These are phyloP conservation scores for Petrosia ficiformis DNA, from an alignment of 37 sponge, comb jelly and placozoan genomes.

Conservation along the genomic window DNA sequence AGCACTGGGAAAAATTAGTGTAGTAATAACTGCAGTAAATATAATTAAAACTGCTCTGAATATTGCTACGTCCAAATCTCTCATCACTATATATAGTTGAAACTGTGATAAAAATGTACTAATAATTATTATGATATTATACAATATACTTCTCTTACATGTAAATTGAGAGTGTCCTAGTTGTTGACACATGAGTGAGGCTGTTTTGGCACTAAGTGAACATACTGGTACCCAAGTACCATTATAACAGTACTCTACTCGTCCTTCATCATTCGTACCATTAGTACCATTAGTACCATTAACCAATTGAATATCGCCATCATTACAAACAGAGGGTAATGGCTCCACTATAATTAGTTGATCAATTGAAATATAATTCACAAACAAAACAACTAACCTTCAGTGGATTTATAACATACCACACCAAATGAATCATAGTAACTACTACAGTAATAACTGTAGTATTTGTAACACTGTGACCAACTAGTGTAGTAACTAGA, in stretches of 20 bases:
- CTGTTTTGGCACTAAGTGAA: not conserved
- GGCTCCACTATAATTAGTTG: no score
- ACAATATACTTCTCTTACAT: not conserved
- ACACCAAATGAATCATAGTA: not conserved
- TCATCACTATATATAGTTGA: not conserved
- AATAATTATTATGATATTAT: not conserved
- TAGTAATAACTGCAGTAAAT: not conserved
- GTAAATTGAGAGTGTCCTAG: not conserved
- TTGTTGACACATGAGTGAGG: not conserved
- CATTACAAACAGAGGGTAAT: no score
- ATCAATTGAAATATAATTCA: not conserved
- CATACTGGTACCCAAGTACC: not conserved
- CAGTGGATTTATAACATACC: no score
- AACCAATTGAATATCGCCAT: no score
- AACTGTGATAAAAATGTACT: not conserved
- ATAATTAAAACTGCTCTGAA: not conserved
- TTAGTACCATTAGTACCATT: not conserved
- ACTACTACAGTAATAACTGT: not conserved
- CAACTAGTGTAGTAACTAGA: not conserved
- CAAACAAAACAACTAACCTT: not conserved
- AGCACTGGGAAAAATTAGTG: not conserved
- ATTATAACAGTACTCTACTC: slow-evolving; percentile 3
- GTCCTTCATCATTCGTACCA: not conserved
- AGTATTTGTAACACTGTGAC: not conserved
- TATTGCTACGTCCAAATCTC: not conserved